Base-by-base conservation (phyloP, 2,797 vertebrate genomes). In the Cetoscarus ocellatus region DNA sequence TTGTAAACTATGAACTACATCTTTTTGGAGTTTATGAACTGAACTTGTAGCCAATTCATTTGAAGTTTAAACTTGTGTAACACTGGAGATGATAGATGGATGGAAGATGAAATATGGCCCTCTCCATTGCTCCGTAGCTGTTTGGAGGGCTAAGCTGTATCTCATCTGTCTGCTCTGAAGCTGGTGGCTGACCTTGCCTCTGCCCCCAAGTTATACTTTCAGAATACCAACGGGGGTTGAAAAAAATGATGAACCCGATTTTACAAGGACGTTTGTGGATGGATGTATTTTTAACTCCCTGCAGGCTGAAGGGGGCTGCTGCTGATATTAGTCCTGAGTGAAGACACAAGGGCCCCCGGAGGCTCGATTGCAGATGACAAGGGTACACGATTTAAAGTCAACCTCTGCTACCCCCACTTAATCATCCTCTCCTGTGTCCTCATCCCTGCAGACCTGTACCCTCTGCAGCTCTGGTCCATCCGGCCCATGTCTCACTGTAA, bases 341-440 rank as follows among this genome's bases (percentile, higher is more conserved):
- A 93, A 90, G 93, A 91, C 86, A 83, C 71, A 61, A 66, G 70
- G 76, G 73, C 82, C 92, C 84, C 88, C 10, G 14, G 91, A 89
- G 93, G 72, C 86, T 77, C 82, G 75, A 91, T 92, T 86, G 83
- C 83, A 82, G 80, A 93, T 95, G 94, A 95, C 94, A 94, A 96
- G 95, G 94, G 95, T 92, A 93, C 88, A 73, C 73, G 87, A 91
- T 92, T 93, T 93, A 92, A 88, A 89, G 87, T 87, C 89, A 90
- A 94, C 93, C 93, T 93, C 88, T 91, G 90, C 83, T 93, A 85
- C 87, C 89, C 79, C 73, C 90, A 93, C 88, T 95, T 94, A 94
- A 95, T 96, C 95, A 95, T 74, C 83, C 90, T 88, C n/a, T n/a
- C 83, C 76, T 61, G 85, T 70, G 85, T 77, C 82, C 75, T 72